phyloP scores from a whole-genome alignment of 2,113 vertebrate genomes.

The Siniperca knerii region DNA sequence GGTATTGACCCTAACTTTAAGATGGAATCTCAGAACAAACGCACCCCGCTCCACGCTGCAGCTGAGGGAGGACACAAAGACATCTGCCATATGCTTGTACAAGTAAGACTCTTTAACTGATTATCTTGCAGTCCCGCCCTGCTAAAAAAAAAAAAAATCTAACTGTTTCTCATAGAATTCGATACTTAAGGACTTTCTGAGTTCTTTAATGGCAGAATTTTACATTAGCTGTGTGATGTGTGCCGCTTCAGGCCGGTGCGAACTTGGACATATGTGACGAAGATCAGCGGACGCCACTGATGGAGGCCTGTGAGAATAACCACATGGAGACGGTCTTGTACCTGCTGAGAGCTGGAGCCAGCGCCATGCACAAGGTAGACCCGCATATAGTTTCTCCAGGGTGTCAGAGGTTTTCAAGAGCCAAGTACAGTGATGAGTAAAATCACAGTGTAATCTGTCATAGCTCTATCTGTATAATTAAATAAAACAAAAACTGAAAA shows the following conservation, averaged over 20 bases:
- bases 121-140: not conserved
- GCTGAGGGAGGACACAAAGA: conserved; percentile 94
- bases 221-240: conserved; percentile 3
- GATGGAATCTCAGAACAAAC: conserved; percentile 95
- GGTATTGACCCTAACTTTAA: conserved; percentile 99
- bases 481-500: not conserved
- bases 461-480: not conserved
- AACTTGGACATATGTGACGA: conserved; percentile 97
- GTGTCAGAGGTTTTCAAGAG: not conserved
- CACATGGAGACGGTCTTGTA: conserved; percentile 95
- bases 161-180: not conserved
- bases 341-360: conserved; percentile 95
- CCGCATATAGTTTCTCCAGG: not conserved
- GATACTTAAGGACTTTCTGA: not conserved
- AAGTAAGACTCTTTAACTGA: conserved; percentile 77
- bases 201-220: not conserved
- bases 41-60: conserved; percentile 93
- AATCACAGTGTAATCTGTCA: not conserved
- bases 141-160: not conserved
- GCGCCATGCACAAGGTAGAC: conserved; percentile 91
- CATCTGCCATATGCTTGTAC: conserved; percentile 97
- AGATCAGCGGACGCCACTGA: conserved; percentile 96
- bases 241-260: conserved; percentile 90
- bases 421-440: not conserved
- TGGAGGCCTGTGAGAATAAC: conserved; percentile 98